These are phyloP conservation scores for Paratilapia polleni DNA, from an alignment of 2,113 vertebrate genomes.

Conservation along the genomic window DNA sequence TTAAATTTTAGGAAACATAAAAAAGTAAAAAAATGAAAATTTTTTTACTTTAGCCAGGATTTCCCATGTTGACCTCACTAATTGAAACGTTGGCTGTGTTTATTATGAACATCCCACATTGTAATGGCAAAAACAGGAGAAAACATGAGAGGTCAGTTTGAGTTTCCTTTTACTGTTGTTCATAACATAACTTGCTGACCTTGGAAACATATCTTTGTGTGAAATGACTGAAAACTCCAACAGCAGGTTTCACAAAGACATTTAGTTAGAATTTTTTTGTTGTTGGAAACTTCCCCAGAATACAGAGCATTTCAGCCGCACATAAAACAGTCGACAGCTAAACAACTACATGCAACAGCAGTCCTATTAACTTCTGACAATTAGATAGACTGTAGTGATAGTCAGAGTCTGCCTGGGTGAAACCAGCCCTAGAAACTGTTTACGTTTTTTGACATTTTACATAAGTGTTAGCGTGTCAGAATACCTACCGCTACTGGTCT, in stretches of 20 bases:
- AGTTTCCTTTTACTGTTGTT: rapidly evolving
- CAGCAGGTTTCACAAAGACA: background rate
- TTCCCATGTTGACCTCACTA: no score
- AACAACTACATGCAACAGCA: background rate
- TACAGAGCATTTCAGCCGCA: background rate
- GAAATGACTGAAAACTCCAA: background rate
- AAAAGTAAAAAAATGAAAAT: no score
- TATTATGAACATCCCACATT: background rate
- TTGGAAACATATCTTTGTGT: background rate
- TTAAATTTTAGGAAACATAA: no score
- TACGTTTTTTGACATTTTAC: background rate
- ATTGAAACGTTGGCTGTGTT: background rate
- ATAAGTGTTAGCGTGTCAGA: background rate
- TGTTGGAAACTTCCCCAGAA: background rate
- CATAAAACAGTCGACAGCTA: background rate
- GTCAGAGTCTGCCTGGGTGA: background rate
- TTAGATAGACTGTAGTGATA: background rate
- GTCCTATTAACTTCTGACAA: no score
- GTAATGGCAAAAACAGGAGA: background rate
- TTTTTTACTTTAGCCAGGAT: no score
- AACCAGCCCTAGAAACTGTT: background rate
- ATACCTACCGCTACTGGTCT: slow-evolving; percentile 90
- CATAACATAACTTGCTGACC: background rate
- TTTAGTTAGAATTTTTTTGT: background rate
- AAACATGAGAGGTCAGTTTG: background rate